A percentile compares a stretch with the other conserved stretches of the same genome.
phyloP scores from a whole-genome alignment of 2,888 invertebrate species.

The Meganola albula region DNA sequence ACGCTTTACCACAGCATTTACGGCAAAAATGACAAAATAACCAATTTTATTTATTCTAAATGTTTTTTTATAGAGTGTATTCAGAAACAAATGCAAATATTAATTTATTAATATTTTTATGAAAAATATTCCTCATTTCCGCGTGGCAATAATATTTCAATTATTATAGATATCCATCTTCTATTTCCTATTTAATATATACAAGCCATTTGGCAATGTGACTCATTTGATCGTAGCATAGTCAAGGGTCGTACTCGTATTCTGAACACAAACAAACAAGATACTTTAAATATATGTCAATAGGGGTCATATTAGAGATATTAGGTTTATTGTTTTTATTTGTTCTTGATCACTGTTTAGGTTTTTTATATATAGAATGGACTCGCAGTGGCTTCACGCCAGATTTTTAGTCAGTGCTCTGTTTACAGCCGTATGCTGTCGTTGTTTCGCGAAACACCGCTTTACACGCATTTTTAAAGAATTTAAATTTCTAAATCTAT shows the following conservation, averaged over 20 bases:
- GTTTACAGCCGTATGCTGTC: conserved; percentile 34
- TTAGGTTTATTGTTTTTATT: conserved; percentile 21
- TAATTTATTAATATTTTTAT: no score
- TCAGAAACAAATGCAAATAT: no score
- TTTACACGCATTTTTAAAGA: no score
- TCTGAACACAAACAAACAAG: conserved; percentile 11
- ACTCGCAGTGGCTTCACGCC: conserved; percentile 48
- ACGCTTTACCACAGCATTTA: no score
- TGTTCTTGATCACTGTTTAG: conserved; percentile 33
- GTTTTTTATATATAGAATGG: conserved; percentile 46
- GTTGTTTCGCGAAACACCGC: conserved; percentile 27
- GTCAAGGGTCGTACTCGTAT: conserved; percentile 1
- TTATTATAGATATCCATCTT: no score
- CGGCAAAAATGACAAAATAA: no score
- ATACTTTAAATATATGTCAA: conserved; percentile 13
- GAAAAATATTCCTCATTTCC: no score
- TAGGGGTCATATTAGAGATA: conserved; percentile 16
- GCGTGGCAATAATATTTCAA: conserved; percentile 5
- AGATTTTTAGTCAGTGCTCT: conserved; percentile 46
- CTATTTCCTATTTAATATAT: no score
- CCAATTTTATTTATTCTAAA: no score
- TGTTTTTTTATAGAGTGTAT: no score
- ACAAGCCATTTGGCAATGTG: conserved; percentile 18
- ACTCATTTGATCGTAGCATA: conserved; percentile 15
- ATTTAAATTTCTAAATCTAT: no score